Base-by-base conservation (phyloP, 2,888 invertebrate genomes). In the Acleris cristana region DNA sequence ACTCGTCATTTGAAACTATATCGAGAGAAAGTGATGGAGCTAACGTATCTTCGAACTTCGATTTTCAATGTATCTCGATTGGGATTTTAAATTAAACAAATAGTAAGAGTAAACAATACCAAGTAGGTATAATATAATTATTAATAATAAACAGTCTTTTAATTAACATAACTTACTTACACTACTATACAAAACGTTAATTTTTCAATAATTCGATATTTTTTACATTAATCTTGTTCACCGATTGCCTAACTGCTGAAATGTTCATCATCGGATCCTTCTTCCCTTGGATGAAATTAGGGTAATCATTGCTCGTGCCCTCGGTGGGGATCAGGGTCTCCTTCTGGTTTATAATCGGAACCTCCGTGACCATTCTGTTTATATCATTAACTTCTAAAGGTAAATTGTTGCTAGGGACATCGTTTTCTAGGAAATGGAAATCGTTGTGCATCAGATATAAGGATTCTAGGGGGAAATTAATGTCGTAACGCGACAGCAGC, bases 141-240 rank as follows among this genome's bases (percentile, higher is more conserved):
- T 69, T 60, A 70, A 54, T 70, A 64, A 69, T 63, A 65, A 56
- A 68, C 65, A 65, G 69, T 59, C 69, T 70, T 69, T 60, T 58
- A 63, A 62, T 56, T 61, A 66, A 65, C 53, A 63, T 49, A 8
- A 64, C 26, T 30, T 55, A 64, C 26, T 30, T 55, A 64, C 63
- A 40, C 61, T 23, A 21, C 58, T 18, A 51, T 2, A 40, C 14
- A 40, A 40, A 56, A 48, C 44, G 55, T 79, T 74, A 90, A 76
- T 92, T 92, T 71, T 92, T 92, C 92, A 92, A 92, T 71, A 91
- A 77, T 77, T 92, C 92, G 72, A 92, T 92, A 78, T 92, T 92
- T 72, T 92, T 92, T 3, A 92, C 92, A 73, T 92, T 92, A 62
- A 92, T 92, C 73, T 92, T 92, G 73, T 91, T 92, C 0, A 87